A percentile compares a stretch with the other conserved stretches of the same genome.
These are phyloP conservation scores for Heliconius hortense DNA, from an alignment of 2,888 invertebrate species.

Conservation along the genomic window DNA sequence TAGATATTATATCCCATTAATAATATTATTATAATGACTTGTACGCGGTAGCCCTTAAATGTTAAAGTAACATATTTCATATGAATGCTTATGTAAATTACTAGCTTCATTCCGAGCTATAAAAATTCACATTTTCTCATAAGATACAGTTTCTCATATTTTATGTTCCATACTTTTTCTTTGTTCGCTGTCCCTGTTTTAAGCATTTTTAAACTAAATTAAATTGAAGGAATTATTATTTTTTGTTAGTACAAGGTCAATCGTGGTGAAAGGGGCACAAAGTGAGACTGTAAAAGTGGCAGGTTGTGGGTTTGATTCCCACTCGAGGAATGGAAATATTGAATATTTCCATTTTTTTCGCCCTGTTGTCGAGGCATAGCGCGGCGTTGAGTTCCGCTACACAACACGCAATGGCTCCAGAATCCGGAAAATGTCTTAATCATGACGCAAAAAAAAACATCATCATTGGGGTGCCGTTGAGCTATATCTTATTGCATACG, in stretches of 20 bases:
- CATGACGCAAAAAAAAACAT: too few relatives aligned
- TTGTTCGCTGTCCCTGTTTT: conserved; percentile 2
- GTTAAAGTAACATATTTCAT: conserved; percentile 22
- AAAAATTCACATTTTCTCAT: conserved; percentile 30
- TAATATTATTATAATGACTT: not conserved
- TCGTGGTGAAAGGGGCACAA: too few relatives aligned
- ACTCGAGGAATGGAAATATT: too few relatives aligned
- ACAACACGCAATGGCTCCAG: too few relatives aligned
- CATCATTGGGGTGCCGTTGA: too few relatives aligned
- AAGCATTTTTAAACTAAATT: conserved; percentile 5
- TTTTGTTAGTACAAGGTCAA: not conserved
- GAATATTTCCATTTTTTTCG: too few relatives aligned
- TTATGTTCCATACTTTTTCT: conserved; percentile 13
- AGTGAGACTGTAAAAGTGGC: too few relatives aligned
- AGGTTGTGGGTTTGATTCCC: too few relatives aligned
- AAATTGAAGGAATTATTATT: not conserved
- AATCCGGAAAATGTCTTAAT: too few relatives aligned
- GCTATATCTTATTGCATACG: too few relatives aligned
- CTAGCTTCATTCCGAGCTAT: conserved; percentile 29
- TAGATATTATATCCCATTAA: not conserved
- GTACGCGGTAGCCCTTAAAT: conserved; percentile 4
- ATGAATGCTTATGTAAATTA: conserved; percentile 25
- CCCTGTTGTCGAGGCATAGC: too few relatives aligned
- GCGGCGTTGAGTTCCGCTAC: too few relatives aligned
- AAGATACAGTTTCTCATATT: conserved; percentile 21